A percentile compares a stretch with the other conserved stretches of the same genome.
phyloP scores from a whole-genome alignment of 2,797 vertebrate species.

The Picus viridis region DNA sequence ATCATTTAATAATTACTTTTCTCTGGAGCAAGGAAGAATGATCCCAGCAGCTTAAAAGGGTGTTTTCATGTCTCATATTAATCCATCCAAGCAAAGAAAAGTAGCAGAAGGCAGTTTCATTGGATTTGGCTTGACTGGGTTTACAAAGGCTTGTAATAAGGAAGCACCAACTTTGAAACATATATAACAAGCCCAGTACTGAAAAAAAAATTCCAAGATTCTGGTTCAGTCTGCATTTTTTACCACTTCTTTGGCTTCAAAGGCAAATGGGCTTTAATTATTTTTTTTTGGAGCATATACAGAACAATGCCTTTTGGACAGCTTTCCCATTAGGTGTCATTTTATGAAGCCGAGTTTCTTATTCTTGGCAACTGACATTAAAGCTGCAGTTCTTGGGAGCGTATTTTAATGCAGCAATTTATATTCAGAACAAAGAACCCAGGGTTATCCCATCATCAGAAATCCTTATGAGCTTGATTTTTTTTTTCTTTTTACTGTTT shows the following conservation, averaged over 20 bases:
- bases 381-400: conserved; percentile 9
- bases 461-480: conserved; percentile 1
- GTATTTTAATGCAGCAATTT: conserved; percentile 54
- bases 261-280: neutral
- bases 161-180: neutral
- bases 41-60: neutral
- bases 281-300: neutral
- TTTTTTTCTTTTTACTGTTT: neutral
- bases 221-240: neutral
- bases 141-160: neutral
- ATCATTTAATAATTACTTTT: neutral
- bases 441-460: conserved; percentile 34
- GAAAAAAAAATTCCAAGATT: neutral
- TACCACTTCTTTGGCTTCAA: neutral
- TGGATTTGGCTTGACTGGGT: neutral
- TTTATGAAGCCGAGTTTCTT: conserved; percentile 41
- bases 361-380: conserved; percentile 28
- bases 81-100: neutral
- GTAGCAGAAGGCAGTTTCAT: neutral
- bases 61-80: neutral
- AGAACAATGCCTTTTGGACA: neutral
- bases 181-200: neutral
- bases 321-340: conserved; percentile 32
- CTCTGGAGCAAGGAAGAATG: neutral
- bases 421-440: conserved; percentile 55